Conservation (phyloP, 2,797 vertebrate genomes). For the Buceros bicornis region DNA sequence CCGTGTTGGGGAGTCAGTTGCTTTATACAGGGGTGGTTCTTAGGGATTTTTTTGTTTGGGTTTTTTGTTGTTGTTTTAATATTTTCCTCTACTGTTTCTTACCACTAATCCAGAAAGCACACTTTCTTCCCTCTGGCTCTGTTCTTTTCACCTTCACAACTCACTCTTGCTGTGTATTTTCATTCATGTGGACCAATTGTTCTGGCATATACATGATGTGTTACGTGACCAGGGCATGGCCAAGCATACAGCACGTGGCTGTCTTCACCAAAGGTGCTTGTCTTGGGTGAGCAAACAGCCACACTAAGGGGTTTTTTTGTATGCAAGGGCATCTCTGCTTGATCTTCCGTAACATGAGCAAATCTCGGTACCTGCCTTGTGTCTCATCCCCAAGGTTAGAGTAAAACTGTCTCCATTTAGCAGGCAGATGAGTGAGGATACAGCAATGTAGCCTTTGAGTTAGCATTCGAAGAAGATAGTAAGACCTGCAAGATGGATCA, state of each 20-base stretch:
- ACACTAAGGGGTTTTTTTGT: not conserved
- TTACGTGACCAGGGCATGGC: not conserved
- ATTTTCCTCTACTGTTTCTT: not conserved
- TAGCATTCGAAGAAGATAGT: not conserved
- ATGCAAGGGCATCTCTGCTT: not conserved
- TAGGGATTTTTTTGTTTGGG: not conserved
- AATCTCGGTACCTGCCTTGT: not conserved
- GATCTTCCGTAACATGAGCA: not conserved
- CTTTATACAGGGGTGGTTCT: not conserved
- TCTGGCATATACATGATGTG: not conserved
- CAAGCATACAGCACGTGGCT: rapidly evolving
- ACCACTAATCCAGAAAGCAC: not conserved
- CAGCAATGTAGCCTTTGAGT: not conserved
- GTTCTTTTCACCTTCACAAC: slow-evolving; percentile 14
- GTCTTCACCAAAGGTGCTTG: not conserved
- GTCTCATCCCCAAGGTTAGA: not conserved
- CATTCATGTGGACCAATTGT: not conserved
- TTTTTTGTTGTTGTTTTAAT: not conserved
- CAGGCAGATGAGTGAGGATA: not conserved
- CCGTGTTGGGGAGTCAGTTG: rapidly evolving
- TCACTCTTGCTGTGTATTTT: not conserved
- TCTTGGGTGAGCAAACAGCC: not conserved
- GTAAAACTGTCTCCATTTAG: not conserved
- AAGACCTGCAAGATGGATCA: rapidly evolving
- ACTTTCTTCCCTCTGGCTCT: not conserved